Base-by-base conservation (phyloP, 1,140 invertebrate genomes). In the Augochlora pura region DNA sequence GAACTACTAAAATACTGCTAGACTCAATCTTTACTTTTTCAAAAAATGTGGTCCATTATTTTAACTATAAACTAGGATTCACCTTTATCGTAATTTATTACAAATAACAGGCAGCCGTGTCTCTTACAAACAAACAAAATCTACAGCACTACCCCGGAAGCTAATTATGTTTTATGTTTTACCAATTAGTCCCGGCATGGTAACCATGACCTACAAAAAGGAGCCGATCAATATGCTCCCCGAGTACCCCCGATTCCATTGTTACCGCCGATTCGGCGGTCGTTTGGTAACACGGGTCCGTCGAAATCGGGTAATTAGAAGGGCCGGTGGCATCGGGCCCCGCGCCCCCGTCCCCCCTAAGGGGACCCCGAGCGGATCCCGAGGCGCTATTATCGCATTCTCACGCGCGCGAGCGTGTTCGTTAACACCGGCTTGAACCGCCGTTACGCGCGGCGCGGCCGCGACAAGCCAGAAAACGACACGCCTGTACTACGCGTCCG, bases 381-480 rank as follows among this genome's bases (percentile, higher is more conserved):
- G 32, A 32, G 57, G 63, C 62, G 54, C 57, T 32, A 70, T 60
- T 84, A 83, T 79, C 82, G 82, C 81, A 62, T 84, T 73, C 75
- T 38, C 52, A 9, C n/a, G 52, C 77, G 82, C 78, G 82, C 75
- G 79, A 80, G 66, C 72, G 83, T 81, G 57, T 27, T 64, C 18
- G 32, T 54, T 27, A 81, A 87, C 84, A 85, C 72, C 63, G 74
- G 81, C 73, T 80, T 68, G 76, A 12, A 25, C 49, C 54, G 38
- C 49, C 64, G 59, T 77, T 54, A 75, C 79, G 12, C 42, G 32
- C 32, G 32, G 39, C 46, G 49, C 49, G 10, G 77, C 79, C 77
- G 21, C n/a, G 67, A 77, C 77, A 83, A 81, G 86, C 77, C 79
- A 82, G 77, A 83, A 46, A 77, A 80, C 68, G 88, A 74, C 87